Base-by-base conservation (phyloP, 2,113 vertebrate genomes). In the Laticauda colubrina region DNA sequence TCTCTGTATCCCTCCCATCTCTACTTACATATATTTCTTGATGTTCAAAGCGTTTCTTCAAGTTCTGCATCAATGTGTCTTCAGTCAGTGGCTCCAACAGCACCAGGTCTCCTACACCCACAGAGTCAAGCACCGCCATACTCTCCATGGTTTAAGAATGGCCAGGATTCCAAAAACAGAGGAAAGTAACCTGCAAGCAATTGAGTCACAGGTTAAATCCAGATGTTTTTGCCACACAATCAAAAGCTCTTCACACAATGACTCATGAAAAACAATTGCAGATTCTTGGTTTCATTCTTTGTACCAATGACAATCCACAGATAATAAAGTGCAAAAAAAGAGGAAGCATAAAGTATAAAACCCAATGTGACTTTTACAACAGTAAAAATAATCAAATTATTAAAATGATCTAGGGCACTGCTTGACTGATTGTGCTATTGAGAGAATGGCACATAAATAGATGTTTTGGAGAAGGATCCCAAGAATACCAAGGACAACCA, bases 31-130 rank as follows among this genome's bases (percentile, higher is more conserved):
- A 98, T 95, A 98, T 98, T 48, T 98, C 96, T 0, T 92, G 90
- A 3, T 95, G 96, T 48, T 89, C 93, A 95, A 97, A 98, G 12
- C 98, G 97, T 88, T 98, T 94, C 92, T 94, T 95, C 85, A 98
- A 97, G 54, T 98, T 98, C 85, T 45, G 92, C 53, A 98, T 95
- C 94, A 98, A 92, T 3, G 98, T 97, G 20, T 97, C 96, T 94
- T 98, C 96, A 0, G 91, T 96, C 59, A 98, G 96, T 0, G 98
- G 97, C 55, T 98, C 98, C 93, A 98, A 95, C 88, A 98, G 97
- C 91, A 98, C 96, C 89, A 98, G 95, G 53, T 98, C 98, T 51
- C 97, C 97, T 0, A 98, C 97, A 0, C 98, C 98, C 0, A 96
- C 55, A 0, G 96, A 87, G 4, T 98, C 97, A 94, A 97, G 95